Percentiles rank a stretch among this genome's conserved stretches.
Evolutionary conservation across 2,888 invertebrate genomes (phyloP).

Genomic region (Zootermopsis nevadensis): DNA sequence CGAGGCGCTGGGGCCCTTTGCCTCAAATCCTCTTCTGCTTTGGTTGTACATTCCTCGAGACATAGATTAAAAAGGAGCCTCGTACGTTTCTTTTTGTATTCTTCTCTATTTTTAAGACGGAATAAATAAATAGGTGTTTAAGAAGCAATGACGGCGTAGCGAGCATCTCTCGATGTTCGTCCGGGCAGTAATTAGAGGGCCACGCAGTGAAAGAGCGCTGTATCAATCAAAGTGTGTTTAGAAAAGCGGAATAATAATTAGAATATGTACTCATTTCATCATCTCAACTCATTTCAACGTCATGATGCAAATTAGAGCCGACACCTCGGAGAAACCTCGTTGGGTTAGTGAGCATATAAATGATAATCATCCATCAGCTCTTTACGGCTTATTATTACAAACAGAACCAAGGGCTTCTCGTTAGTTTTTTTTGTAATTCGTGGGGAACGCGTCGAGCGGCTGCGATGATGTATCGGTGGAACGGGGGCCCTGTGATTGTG

Average conservation of each 20-base stretch:
- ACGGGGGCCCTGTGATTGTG: background rate
- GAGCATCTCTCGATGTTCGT: background rate
- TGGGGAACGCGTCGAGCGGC: background rate
- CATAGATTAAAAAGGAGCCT: background rate
- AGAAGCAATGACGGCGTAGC: conserved; percentile 8
- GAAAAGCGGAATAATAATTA: conserved; percentile 17
- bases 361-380: conserved; percentile 19
- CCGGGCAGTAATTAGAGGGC: conserved; percentile 13
- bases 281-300: conserved; percentile 39
- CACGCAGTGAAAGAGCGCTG: background rate
- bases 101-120: background rate
- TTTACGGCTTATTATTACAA: background rate
- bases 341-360: conserved; percentile 15
- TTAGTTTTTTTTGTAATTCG: conserved; percentile 18
- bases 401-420: background rate
- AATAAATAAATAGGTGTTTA: conserved; percentile 20
- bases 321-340: conserved; percentile 38
- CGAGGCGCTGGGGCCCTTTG: background rate
- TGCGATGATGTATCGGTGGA: background rate
- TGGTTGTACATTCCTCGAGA: background rate
- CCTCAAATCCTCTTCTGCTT: background rate
- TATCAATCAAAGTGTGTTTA: conserved; percentile 31
- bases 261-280: conserved; percentile 37
- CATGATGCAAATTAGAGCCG: conserved; percentile 41
- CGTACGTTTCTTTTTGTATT: background rate